Percentiles rank a stretch among this genome's conserved stretches.
phyloP scores from a whole-genome alignment of 2,113 vertebrate genomes.

The Colaptes auratus region DNA sequence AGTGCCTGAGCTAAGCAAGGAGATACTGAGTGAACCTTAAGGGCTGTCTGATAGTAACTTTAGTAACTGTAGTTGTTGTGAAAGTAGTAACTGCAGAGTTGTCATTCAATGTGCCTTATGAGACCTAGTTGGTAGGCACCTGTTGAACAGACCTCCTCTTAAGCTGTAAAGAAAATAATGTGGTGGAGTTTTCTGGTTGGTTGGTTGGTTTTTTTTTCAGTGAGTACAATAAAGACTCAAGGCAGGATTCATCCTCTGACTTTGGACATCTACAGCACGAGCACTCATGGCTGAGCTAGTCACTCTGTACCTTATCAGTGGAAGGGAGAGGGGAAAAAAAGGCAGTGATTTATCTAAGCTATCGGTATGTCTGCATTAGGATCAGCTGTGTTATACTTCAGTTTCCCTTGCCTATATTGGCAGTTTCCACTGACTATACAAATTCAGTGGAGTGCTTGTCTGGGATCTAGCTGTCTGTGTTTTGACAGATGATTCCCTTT shows the following conservation, averaged over 20 bases:
- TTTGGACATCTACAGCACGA: neutral
- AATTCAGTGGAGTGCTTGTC: neutral
- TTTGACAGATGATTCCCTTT: neutral
- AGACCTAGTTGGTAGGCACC: neutral
- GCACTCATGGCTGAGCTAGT: neutral
- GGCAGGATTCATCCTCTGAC: neutral
- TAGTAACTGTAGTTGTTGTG: neutral
- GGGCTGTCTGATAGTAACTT: neutral
- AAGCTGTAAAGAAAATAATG: neutral
- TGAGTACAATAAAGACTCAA: neutral
- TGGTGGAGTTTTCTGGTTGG: neutral
- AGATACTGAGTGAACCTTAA: neutral
- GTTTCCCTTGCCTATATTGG: neutral
- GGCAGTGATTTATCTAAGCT: neutral
- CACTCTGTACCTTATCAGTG: neutral
- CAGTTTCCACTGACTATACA: neutral
- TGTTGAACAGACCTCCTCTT: neutral
- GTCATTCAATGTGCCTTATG: neutral
- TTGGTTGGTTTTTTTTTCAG: neutral
- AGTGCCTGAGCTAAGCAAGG: neutral
- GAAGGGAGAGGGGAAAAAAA: neutral
- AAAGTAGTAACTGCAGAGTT: neutral
- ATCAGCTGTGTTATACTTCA: fast-evolving
- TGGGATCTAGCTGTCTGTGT: neutral
- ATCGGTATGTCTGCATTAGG: neutral